phyloP scores from a whole-genome alignment of 1,140 invertebrate species.

The Diachasma alloeum region DNA sequence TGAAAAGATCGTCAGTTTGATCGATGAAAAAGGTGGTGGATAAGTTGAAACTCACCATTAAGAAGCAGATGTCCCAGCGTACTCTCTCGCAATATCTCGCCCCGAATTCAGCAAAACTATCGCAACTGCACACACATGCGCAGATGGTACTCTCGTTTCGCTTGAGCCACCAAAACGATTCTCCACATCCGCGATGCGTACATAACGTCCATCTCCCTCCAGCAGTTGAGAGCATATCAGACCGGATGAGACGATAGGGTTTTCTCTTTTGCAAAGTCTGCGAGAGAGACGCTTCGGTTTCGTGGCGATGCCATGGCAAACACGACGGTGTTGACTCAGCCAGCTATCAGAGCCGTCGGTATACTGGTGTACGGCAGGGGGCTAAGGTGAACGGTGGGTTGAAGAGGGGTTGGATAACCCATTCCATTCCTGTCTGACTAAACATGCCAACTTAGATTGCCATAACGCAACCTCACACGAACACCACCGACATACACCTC shows the following conservation, averaged over 20 bases:
- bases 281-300: constrained; percentile 38
- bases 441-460: constrained; percentile 56
- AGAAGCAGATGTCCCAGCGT: background rate
- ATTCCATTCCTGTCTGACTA: constrained; percentile 51
- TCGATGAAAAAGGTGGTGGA: constrained; percentile 19
- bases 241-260: background rate
- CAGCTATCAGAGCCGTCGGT: constrained; percentile 48
- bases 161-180: constrained; percentile 11
- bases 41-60: constrained; percentile 40
- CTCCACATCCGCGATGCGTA: constrained; percentile 2
- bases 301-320: constrained; percentile 47
- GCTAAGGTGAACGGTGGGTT: background rate
- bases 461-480: constrained; percentile 38
- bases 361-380: background rate
- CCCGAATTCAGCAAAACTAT: background rate
- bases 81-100: background rate
- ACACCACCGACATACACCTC: background rate
- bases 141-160: constrained; percentile 29
- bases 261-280: constrained; percentile 37
- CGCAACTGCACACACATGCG: constrained; percentile 28
- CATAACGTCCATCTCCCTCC: constrained; percentile 10
- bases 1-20: no score
- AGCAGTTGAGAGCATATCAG: constrained; percentile 25
- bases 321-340: constrained; percentile 53
- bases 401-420: background rate